Conservation (phyloP, 2,888 invertebrate species). For the Eurytoma adleriae region DNA sequence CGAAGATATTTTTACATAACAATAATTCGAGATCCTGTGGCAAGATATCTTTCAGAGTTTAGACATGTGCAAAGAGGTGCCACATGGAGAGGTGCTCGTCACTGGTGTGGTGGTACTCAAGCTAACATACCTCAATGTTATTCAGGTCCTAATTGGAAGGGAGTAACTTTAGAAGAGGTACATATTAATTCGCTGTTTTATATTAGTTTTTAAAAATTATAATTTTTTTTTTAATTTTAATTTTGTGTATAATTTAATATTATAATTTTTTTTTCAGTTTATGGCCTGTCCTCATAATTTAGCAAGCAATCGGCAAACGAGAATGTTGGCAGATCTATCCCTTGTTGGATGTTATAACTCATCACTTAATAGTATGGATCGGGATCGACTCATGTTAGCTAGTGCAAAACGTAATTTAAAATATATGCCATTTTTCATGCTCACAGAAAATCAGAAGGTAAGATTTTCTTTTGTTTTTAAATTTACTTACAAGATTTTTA, state of each 20-base stretch:
- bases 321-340: constrained; percentile 97
- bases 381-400: constrained; percentile 91
- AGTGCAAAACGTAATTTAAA: constrained; percentile 97
- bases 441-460: constrained; percentile 96
- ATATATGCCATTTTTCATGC: constrained; percentile 97
- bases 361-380: constrained; percentile 84
- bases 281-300: constrained; percentile 94
- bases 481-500: constrained; percentile 23
- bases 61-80: constrained; percentile 97
- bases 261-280: constrained; percentile 79
- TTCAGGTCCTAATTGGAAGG: constrained; percentile 88
- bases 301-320: constrained; percentile 96
- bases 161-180: constrained; percentile 85
- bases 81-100: constrained; percentile 91
- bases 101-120: constrained; percentile 82
- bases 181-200: constrained; percentile 52
- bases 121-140: constrained; percentile 91
- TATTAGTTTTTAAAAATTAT: constrained; percentile 38
- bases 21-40: constrained; percentile 94
- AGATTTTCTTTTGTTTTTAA: background rate
- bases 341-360: constrained; percentile 97
- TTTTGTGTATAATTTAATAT: background rate
- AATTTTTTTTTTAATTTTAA: background rate
- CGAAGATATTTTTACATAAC: constrained; percentile 97
- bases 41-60: constrained; percentile 96